Evolutionary conservation across 2,797 vertebrate genomes (phyloP), one percentile per base, ranked within the genome.

Genomic region (Parotocinclus haroldoi): DNA sequence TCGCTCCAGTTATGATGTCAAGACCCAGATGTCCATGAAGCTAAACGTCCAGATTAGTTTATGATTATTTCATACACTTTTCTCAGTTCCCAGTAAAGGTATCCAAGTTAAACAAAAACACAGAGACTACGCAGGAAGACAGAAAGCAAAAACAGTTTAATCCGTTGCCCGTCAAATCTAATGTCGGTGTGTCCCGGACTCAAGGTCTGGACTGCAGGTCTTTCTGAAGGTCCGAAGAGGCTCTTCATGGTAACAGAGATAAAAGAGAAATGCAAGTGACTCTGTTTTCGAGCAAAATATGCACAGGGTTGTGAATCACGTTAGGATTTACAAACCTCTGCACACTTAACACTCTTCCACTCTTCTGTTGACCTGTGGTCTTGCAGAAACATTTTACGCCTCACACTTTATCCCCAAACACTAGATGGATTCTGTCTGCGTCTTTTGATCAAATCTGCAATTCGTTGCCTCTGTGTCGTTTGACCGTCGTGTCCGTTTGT

Each of bases 31-130:
- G 46, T 53, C 39, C 48, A 11, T 45, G 14, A 52, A 70, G 53
- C 45, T 39, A 14, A 4, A 18, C 7, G 54, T 57, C 60, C 38
- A 52, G 60, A 49, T 50, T 58, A n/a, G n/a, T n/a, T n/a, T n/a
- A n/a, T n/a, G n/a, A n/a, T n/a, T n/a, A n/a, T n/a, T n/a, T n/a
- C n/a, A n/a, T n/a, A 13, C 52, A 56, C 37, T 58, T 62, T 37
- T 18, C 36, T 53, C 53, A 9, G 45, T 59, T 39, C 48, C 36
- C 48, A 50, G 58, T 18, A 12, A 10, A 64, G 40, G 13, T 17
- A 36, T 64, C 49, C 56, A 16, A 66, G 36, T 56, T 63, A 50
- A 71, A 66, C 37, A 55, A 48, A 60, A 55, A 36, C 46, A 18
- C n/a, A 17, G 39, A 7, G 14, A 13, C 7, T 5, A 27, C 2